These are phyloP conservation scores for Narcine bancroftii DNA, from an alignment of 2,113 vertebrate species.

Conservation along the genomic window DNA sequence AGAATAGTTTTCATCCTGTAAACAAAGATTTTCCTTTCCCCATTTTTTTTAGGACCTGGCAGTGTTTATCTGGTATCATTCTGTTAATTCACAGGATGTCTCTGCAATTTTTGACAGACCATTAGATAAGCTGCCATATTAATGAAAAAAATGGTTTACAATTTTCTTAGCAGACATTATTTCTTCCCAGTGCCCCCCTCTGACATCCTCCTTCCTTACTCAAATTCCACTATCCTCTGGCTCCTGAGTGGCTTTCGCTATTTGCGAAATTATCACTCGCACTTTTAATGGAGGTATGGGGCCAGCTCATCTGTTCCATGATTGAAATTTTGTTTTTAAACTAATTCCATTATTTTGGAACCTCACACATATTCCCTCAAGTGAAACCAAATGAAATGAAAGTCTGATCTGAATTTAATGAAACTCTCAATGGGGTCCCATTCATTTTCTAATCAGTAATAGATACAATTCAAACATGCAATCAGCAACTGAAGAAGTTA, in stretches of 20 bases:
- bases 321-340: slow-evolving; percentile 23
- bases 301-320: background rate
- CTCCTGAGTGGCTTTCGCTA: background rate
- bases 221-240: too few species aligned
- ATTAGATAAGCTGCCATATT: background rate
- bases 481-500: background rate
- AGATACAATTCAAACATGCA: background rate
- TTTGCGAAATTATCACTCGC: background rate
- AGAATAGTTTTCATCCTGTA: background rate
- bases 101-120: too few species aligned
- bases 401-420: slow-evolving; percentile 35
- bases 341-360: slow-evolving; percentile 22
- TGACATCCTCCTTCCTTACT: too few species aligned
- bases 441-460: slow-evolving; percentile 13
- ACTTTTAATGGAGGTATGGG: background rate
- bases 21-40: background rate
- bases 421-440: slow-evolving; percentile 31
- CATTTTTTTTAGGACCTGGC: background rate
- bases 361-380: slow-evolving; percentile 18
- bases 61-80: too few species aligned
- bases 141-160: too few species aligned
- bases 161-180: background rate
- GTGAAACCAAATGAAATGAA: slow-evolving; percentile 22
- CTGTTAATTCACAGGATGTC: too few species aligned
- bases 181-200: too few species aligned